Evolutionary conservation across 2,113 vertebrate genomes (phyloP), one percentile per base, ranked within the genome.

Genomic region (Sceloporus undulatus): DNA sequence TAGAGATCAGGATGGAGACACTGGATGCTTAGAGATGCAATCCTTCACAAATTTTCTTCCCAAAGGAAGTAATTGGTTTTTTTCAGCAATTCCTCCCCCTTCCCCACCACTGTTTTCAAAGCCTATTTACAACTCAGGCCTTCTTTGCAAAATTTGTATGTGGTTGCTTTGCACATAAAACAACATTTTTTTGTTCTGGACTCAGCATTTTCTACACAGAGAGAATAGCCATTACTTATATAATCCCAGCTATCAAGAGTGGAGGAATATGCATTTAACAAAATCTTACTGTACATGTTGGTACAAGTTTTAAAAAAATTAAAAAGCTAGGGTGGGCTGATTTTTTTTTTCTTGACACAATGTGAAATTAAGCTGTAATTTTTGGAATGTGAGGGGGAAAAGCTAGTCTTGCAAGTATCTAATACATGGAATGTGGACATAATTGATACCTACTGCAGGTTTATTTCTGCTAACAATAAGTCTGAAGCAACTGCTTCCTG

Each of bases 281-380:
- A 25, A 82, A 82, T 1, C 34, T 23, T 65, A 85, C 23, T 65
- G 73, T 54, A 54, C 29, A 83, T 86, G 34, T 40, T 1, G 0
- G 52, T 88, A 87, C 66, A 8, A 1, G 1, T 59, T 59, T 78
- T 66, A 34, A 85, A 78, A 80, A 21, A 80, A 62, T 75, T 56
- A 85, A 54, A 40, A 85, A 82, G 7, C 3, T 27, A 84, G 62
- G 52, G 48, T 52, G 76, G 65, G 66, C 79, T 40, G 62, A n/a
- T 16, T 10, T 71, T 59, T 42, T 38, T 16, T 48, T 48, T 75
- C 62, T 27, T 85, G 5, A 77, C 5, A 6, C 27, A 77, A 82
- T 79, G 29, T 2, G 59, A 91, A 87, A 87, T 38, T 10, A n/a
- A 91, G 91, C 75, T 66, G 2, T 68, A 52, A 59, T 82, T 74